Percentiles rank a stretch among this genome's conserved stretches.
These are phyloP conservation scores for Cyclophora albipunctata DNA, from an alignment of 2,888 invertebrate genomes.

Conservation along the genomic window DNA sequence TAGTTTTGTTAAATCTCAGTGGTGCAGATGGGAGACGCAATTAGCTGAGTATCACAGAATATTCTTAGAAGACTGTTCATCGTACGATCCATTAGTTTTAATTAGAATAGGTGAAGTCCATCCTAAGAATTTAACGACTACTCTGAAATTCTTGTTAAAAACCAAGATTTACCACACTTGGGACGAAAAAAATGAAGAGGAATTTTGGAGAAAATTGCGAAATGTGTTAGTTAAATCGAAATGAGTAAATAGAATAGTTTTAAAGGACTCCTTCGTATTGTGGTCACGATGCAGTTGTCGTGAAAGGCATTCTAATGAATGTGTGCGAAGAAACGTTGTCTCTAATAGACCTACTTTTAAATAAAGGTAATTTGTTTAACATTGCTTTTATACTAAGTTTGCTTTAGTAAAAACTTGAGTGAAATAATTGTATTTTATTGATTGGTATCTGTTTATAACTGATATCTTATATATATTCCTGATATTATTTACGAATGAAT, in stretches of 20 bases:
- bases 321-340: too few relatives aligned
- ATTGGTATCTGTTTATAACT: too few relatives aligned
- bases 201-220: slow-evolving; percentile 61
- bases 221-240: slow-evolving; percentile 38
- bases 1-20: slow-evolving; percentile 80
- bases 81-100: slow-evolving; percentile 76
- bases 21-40: slow-evolving; percentile 83
- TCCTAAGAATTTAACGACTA: slow-evolving; percentile 71
- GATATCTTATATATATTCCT: too few relatives aligned
- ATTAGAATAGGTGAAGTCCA: slow-evolving; percentile 77
- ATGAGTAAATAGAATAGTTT: slow-evolving; percentile 12
- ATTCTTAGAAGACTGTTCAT: slow-evolving; percentile 73
- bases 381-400: too few relatives aligned
- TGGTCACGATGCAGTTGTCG: slow-evolving; percentile 8
- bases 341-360: too few relatives aligned
- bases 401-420: too few relatives aligned
- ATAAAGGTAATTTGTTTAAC: too few relatives aligned
- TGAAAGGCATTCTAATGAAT: too few relatives aligned
- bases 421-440: too few relatives aligned
- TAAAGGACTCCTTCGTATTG: slow-evolving; percentile 12
- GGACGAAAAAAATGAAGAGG: slow-evolving; percentile 62
- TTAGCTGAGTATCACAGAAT: slow-evolving; percentile 79
- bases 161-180: slow-evolving; percentile 79
- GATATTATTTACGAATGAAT: too few relatives aligned
- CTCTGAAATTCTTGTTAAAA: slow-evolving; percentile 76